Conservation (phyloP, 2,797 vertebrate genomes). For the Orientallactaga sibirica region DNA sequence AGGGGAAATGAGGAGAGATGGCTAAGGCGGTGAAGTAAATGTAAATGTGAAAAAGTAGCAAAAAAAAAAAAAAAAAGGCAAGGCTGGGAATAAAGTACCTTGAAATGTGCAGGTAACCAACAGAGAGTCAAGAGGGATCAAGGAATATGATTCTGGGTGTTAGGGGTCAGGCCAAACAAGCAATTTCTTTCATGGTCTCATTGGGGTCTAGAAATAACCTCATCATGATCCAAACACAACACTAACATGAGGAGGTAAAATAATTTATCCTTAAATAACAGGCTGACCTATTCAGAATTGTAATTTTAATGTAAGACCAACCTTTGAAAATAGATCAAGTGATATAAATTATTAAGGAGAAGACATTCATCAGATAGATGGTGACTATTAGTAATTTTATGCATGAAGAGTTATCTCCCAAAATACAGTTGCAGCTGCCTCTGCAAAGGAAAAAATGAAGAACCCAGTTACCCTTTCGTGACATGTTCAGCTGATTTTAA, state of each 20-base stretch:
- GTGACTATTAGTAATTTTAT: conserved; percentile 88
- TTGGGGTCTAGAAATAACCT: conserved; percentile 71
- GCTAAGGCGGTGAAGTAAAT: background rate
- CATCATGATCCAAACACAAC: conserved; percentile 86
- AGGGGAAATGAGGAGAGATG: background rate
- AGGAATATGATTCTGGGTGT: background rate
- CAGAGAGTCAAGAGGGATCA: conserved; percentile 62
- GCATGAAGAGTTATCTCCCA: conserved; percentile 85
- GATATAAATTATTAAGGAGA: conserved; percentile 88
- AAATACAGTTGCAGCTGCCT: conserved; percentile 76
- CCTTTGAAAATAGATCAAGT: conserved; percentile 90
- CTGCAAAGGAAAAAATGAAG: conserved; percentile 79
- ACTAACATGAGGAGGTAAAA: conserved; percentile 83
- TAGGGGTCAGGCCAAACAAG: conserved; percentile 34
- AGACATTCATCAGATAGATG: conserved; percentile 87
- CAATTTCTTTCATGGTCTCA: conserved; percentile 51
- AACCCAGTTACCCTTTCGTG: conserved; percentile 81
- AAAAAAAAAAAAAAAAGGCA: background rate
- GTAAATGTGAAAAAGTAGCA: background rate
- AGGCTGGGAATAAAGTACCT: background rate
- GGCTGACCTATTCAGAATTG: conserved; percentile 88
- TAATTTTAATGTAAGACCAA: conserved; percentile 90
- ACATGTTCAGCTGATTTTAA: conserved; percentile 81
- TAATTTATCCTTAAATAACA: conserved; percentile 89
- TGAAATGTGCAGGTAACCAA: background rate